Evolutionary conservation across 2,113 vertebrate species (phyloP).

Genomic region (Corythornis vintsioides): DNA sequence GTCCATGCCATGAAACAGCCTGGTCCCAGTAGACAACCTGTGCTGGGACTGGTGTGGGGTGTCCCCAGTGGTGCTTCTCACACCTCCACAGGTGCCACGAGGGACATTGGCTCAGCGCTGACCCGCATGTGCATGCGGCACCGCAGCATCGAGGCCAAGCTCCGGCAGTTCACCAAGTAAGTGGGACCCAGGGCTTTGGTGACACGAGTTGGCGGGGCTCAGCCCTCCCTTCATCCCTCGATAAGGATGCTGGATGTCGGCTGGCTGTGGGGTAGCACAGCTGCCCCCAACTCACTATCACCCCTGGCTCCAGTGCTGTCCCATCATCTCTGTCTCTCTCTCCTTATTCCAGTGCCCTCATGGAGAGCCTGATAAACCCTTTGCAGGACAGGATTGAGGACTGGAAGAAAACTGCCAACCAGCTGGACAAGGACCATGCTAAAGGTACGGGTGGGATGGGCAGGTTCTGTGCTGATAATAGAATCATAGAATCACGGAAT

Average conservation of each 20-base stretch:
- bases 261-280: accelerated
- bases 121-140: slow-evolving; percentile 99
- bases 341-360: slow-evolving; percentile 79
- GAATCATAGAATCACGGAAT: not conserved
- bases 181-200: accelerated
- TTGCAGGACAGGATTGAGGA: slow-evolving; percentile 97
- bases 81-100: slow-evolving; percentile 86
- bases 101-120: slow-evolving; percentile 94
- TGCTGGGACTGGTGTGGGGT: not conserved
- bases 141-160: slow-evolving; percentile 97
- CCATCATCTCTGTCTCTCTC: not conserved
- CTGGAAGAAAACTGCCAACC: slow-evolving; percentile 94
- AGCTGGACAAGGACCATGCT: slow-evolving; percentile 94
- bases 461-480: not conserved
- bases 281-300: not conserved
- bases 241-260: not conserved
- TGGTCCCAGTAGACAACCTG: not conserved
- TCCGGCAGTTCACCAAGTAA: slow-evolving; percentile 98
- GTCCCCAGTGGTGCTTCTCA: accelerated
- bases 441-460: slow-evolving; percentile 75
- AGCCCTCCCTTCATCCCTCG: not conserved
- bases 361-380: slow-evolving; percentile 95
- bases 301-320: accelerated
- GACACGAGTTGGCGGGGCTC: not conserved
- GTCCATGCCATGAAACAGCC: accelerated